Base-by-base conservation (phyloP, 2,888 invertebrate species). In the Tipula confusa region DNA sequence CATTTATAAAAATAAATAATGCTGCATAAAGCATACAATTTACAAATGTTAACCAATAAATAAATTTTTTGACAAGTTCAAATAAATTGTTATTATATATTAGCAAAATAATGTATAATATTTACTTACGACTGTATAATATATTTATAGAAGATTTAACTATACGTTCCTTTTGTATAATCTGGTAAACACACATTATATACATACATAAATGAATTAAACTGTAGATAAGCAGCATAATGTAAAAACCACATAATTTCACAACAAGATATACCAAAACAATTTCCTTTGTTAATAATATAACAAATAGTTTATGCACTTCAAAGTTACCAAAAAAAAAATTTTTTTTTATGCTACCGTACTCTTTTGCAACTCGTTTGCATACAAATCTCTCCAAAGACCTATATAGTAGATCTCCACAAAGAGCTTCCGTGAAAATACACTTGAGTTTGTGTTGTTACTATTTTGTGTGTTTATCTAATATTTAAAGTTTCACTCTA, bases 221-320 rank as follows among this genome's bases (percentile, higher is more conserved):
- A 64, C 64, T 43, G 31, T 38, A 64, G 24, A 64, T 64, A 64
- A 64, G 64, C n/a, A n/a, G n/a, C 64, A 64, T 64, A 64, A 64
- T 64, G 64, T 18, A 9, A 64, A 64, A 64, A 64, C 64, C 64
- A 64, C 64, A 64, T 64, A 64, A 64, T 64, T 64, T 64, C 64
- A 64, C 64, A 64, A 64, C 64, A 64, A 64, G 64, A 64, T 64
- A 64, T 24, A 64, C 64, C 64, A 64, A 64, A 64, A 64, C 64
- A 64, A 64, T 64, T 64, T 64, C 64, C 24, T 64, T 64, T 64
- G 64, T 64, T 64, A 64, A 64, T 64, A 24, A 24, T 64, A 24
- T 24, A 64, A 64, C 64, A 24, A 64, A 64, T 64, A 64, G 24
- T 64, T 64, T 64, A 64, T 64, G 64, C 24, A 64, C 64, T 64